Base-by-base conservation (phyloP, 2,888 invertebrate species). In the Allophyes oxyacanthae region DNA sequence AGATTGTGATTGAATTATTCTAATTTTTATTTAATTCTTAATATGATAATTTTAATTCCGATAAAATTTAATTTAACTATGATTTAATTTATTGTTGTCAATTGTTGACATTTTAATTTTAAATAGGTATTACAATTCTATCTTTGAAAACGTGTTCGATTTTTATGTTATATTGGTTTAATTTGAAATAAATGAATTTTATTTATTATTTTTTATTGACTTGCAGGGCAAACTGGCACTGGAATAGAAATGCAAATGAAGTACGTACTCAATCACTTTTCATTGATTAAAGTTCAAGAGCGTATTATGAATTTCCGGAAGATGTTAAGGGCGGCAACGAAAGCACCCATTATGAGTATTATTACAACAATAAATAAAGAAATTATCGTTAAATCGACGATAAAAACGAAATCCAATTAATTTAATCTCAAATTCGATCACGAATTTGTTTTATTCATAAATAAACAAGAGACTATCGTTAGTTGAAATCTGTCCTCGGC, bases 401-500 rank as follows among this genome's bases (percentile, higher is more conserved):
- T 77, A 77, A 72, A 71, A 64, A 72, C 62, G 60, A 65, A 72
- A 75, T 72, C 77, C 75, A 75, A 75, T 75, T 75, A 79, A 79
- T 69, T 72, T 77, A 71, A 79, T 77, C 78, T 75, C 56, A 45
- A 69, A 70, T 75, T 68, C 67, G 60, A 81, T 82, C 79, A 74
- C 52, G 72, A 77, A 78, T 78, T 79, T 75, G 81, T 77, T 78
- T 80, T 79, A 78, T 75, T 74, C 71, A 70, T 68, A 71, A 74
- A 72, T 72, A 74, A 69, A 70, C 61, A 61, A 49, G 60, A 59
- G 52, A 38, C 61, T 78, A 85, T 87, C 86, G 78, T 72, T 70
- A 65, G 71, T 77, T 69, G 52, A 74, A 80, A 87, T 87, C 87
- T 81, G 81, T 85, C 81, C 80, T 81, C 79, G 66, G 73, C 64